Base-by-base conservation (phyloP, 2,888 invertebrate species). In the Stramonita haemastoma region DNA sequence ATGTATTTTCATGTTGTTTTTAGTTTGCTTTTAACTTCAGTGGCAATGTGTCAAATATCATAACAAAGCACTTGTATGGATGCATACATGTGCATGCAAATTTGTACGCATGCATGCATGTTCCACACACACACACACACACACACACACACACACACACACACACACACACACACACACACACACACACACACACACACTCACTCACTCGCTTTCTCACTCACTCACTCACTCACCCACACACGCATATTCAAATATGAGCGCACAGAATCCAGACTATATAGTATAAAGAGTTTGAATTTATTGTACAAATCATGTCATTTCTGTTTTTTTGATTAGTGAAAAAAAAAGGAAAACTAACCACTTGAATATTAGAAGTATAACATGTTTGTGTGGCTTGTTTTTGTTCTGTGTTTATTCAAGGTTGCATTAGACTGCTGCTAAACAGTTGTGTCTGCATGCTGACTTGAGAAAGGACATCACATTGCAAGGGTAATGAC, bases 401-500 rank as follows among this genome's bases (percentile, higher is more conserved):
- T 4, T 87, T 87, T 70, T 77, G 56, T 87, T 87, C 34, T 66
- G 2, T 77, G 77, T 36, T 29, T 56, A 19, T 79, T 32, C 77
- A 87, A 87, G 87, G 87, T 26, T 34, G 32, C 87, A 56, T 46
- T 46, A 46, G 46, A 46, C 46, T 46, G 46, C 46, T 46, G 46
- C 46, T 8, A 46, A 46, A 46, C 46, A 46, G 46, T 46, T 46
- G 46, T 46, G 46, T 77, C 26, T 19, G 17, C 79, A 46, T 46
- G 77, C 70, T 87, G 77, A 87, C 22, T 79, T 87, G 73, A 87
- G 56, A 56, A 56, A 77, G 36, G 87, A 87, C 87, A 22, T 32
- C 87, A 36, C 6, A 29, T 87, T 66, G n/a, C 66, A 29, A 34
- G 86, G 86, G 86, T 86, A 86, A 86, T 34, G 29, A 34, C 29